Base-by-base conservation (phyloP, 2,888 invertebrate genomes). In the Beris chalybata region DNA sequence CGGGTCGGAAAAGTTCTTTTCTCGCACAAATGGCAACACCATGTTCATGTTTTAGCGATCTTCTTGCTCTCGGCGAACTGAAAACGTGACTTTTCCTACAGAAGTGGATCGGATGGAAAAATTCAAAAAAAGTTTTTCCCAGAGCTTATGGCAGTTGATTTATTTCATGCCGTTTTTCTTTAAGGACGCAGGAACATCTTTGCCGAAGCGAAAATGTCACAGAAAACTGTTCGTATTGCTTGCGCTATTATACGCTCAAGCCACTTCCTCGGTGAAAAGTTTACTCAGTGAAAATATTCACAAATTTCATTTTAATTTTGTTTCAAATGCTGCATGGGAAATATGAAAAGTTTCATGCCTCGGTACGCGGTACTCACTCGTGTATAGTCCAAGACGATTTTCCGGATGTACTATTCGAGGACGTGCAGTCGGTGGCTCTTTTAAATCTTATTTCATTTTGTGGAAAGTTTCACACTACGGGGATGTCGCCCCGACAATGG, bases 291-390 rank as follows among this genome's bases (percentile, higher is more conserved):
- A 52, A 65, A 53, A 53, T 54, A 50, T 56, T 67, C 45, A 38
- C 64, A 67, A 65, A 67, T 59, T 65, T 67, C 55, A 64, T 54
- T 67, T 67, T 59, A 48, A 67, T 64, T 65, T 65, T 64, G 45
- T 61, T 55, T 67, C 59, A 58, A 67, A 58, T 64, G 44, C 54
- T 65, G 47, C 31, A 48, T 4, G 29, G 13, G 59, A 64, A 67
- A 67, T 65, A 64, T 64, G 65, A 67, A 67, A 67, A 65, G 54
- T 67, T 67, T 67, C 47, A 45, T 58, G 53, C 53, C 11, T 53
- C 29, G 9, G 11, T 53, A 29, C 29, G 4, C 29, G 22, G 22
- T 9, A 12, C 15, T 22, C 11, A 22, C 53, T 48, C 48, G 15
- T n/a, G 13, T 48, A 15, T 5, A 38, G n/a, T 6, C 48, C 11